phyloP scores from a whole-genome alignment of 2,888 invertebrate species.

The Tenthredo notha region DNA sequence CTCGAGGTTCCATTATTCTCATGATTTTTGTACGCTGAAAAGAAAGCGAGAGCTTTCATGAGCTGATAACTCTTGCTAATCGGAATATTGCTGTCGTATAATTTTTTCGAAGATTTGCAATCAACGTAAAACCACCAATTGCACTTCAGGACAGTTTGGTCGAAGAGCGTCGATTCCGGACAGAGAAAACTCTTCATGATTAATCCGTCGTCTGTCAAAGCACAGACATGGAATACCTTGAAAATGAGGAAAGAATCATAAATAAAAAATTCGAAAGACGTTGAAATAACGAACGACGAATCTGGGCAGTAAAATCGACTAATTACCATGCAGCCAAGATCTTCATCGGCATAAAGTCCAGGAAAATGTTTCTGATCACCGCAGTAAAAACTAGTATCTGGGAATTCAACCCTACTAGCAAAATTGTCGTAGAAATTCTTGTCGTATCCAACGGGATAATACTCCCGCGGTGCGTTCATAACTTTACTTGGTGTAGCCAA shows the following conservation, averaged over 20 bases:
- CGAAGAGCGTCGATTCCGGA: constrained; percentile 94
- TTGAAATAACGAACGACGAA: background rate
- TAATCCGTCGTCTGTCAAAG: constrained; percentile 92
- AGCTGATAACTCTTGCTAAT: constrained; percentile 95
- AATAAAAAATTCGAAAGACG: background rate
- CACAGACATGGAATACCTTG: constrained; percentile 93
- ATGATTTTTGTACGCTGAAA: constrained; percentile 90
- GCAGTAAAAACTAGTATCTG: constrained; percentile 91
- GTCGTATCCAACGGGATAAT: constrained; percentile 93
- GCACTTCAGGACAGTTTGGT: constrained; percentile 94
- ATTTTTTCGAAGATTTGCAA: constrained; percentile 88
- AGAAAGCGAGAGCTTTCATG: constrained; percentile 94
- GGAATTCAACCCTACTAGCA: constrained; percentile 90
- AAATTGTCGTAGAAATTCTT: constrained; percentile 95
- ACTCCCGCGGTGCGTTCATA: constrained; percentile 94
- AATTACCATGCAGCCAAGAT: constrained; percentile 93
- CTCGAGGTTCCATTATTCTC: constrained; percentile 67
- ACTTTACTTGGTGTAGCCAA: constrained; percentile 81
- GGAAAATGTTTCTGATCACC: constrained; percentile 95
- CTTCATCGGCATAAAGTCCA: constrained; percentile 92
- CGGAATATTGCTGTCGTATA: constrained; percentile 94
- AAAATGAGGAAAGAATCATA: constrained; percentile 48
- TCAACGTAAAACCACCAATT: constrained; percentile 98
- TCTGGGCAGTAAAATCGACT: background rate
- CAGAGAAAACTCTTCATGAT: constrained; percentile 96